Evolutionary conservation across 2,888 invertebrate genomes (phyloP).

Genomic region (Nycteola revayana): DNA sequence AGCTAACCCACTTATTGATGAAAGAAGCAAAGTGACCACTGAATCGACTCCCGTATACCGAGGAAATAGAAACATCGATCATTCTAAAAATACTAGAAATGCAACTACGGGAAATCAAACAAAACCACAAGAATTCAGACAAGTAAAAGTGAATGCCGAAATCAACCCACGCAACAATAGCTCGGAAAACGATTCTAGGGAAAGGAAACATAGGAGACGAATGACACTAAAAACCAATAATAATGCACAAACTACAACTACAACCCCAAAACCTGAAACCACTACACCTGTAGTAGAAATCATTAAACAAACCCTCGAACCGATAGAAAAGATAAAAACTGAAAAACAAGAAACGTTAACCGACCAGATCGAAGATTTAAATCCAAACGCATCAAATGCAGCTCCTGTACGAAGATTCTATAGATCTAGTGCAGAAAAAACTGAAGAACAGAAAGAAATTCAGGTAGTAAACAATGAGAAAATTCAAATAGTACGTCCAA

Average conservation of each 20-base stretch:
- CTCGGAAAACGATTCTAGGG: slow-evolving; percentile 43
- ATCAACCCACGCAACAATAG: slow-evolving; percentile 49
- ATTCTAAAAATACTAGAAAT: slow-evolving; percentile 15
- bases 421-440: slow-evolving; percentile 65
- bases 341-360: slow-evolving; percentile 53
- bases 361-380: slow-evolving; percentile 55
- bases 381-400: slow-evolving; percentile 41
- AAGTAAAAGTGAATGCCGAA: slow-evolving; percentile 52
- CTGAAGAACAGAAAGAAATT: slow-evolving; percentile 52
- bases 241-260: slow-evolving; percentile 27
- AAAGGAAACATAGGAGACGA: slow-evolving; percentile 59
- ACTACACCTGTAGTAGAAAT: slow-evolving; percentile 47
- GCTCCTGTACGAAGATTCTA: slow-evolving; percentile 62
- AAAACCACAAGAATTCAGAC: slow-evolving; percentile 44
- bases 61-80: slow-evolving; percentile 53
- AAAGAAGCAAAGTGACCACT: slow-evolving; percentile 51
- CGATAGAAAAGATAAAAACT: slow-evolving; percentile 40
- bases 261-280: slow-evolving; percentile 29
- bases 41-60: slow-evolving; percentile 61
- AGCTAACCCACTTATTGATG: slow-evolving; percentile 60
- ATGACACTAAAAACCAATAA: slow-evolving; percentile 49
- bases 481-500: slow-evolving; percentile 67
- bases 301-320: slow-evolving; percentile 57
- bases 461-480: slow-evolving; percentile 62
- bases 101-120: slow-evolving; percentile 21